Percentiles rank a stretch among this genome's conserved stretches.
Evolutionary conservation across 2,888 invertebrate species (phyloP).

Genomic region (Dromius quadrimaculatus): DNA sequence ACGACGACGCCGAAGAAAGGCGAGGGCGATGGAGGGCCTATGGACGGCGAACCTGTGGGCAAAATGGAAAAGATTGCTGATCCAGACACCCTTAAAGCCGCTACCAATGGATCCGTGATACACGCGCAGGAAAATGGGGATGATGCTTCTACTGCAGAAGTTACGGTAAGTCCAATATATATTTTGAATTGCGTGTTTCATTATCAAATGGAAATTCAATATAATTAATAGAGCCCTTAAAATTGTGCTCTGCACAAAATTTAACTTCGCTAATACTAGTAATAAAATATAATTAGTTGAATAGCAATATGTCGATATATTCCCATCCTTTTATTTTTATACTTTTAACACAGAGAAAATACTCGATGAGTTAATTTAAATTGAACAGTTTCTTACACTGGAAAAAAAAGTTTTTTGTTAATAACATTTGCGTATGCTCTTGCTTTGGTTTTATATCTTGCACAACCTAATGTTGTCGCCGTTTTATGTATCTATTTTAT

Average conservation of each 20-base stretch:
- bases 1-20: slow-evolving; percentile 76
- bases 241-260: neutral
- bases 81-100: slow-evolving; percentile 78
- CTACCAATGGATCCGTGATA: slow-evolving; percentile 78
- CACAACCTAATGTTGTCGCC: no score
- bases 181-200: neutral
- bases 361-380: no score
- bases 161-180: neutral
- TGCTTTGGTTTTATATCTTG: no score
- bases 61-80: slow-evolving; percentile 84
- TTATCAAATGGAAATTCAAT: neutral
- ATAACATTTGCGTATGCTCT: no score
- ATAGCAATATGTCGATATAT: neutral
- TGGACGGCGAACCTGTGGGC: slow-evolving; percentile 71
- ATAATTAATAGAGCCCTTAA: neutral
- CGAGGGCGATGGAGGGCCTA: slow-evolving; percentile 65
- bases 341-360: no score
- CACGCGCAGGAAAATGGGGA: slow-evolving; percentile 63
- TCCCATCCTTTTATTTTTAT: no score
- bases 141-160: slow-evolving; percentile 29
- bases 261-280: neutral
- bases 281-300: neutral
- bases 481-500: no score
- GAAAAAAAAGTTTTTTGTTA: no score
- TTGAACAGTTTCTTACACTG: no score